These are phyloP conservation scores for Prunella fulvescens DNA, from an alignment of 2,113 vertebrate species.

Conservation along the genomic window DNA sequence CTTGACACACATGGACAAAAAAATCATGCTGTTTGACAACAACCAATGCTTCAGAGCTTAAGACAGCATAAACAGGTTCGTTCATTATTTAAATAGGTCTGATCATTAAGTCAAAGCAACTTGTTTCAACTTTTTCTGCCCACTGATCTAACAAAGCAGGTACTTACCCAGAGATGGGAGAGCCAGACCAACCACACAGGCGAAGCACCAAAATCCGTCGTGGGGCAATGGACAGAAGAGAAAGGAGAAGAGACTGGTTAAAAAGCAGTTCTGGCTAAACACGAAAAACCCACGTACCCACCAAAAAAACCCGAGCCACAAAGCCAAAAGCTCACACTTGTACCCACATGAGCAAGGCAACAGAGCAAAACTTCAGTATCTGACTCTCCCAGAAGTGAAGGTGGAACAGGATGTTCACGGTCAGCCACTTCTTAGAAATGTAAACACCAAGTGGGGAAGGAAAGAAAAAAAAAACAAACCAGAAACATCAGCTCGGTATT, in stretches of 20 bases:
- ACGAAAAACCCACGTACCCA: neutral
- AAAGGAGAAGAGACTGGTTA: conserved; percentile 32
- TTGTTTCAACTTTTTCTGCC: neutral
- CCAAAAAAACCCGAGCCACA: neutral
- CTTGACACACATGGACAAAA: neutral
- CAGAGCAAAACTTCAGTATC: neutral
- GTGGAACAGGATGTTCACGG: neutral
- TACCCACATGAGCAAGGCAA: rapidly evolving
- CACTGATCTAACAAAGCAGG: neutral
- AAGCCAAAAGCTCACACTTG: neutral
- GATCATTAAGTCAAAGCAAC: neutral
- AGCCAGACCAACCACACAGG: neutral
- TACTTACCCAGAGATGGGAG: conserved; percentile 53
- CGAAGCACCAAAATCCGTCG: neutral
- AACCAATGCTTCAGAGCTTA: neutral
- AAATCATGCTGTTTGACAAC: neutral
- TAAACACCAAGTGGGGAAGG: neutral
- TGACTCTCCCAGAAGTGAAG: neutral
- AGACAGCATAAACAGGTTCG: neutral
- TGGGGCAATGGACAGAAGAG: neutral
- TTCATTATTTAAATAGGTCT: neutral
- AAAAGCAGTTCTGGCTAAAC: neutral
- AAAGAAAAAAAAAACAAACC: neutral
- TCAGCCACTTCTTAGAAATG: neutral
- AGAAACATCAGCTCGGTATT: neutral